Evolutionary conservation across 2,113 vertebrate species (phyloP), one percentile per base, ranked within the genome.

Genomic region (Australoheros scitulus): DNA sequence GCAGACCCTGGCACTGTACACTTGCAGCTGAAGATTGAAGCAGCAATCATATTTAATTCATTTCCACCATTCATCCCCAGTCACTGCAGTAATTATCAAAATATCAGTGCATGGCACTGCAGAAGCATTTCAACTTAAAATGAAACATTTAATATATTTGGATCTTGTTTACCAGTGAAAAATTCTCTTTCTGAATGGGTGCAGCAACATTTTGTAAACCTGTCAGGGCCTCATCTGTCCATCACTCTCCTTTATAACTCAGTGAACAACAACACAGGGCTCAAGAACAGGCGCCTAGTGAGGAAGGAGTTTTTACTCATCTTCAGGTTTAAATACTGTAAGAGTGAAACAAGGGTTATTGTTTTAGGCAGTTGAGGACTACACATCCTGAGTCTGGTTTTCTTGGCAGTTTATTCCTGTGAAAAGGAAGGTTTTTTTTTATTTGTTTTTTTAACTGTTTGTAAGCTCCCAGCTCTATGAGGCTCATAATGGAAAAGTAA

Each of bases 71-170:
- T 72, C 24, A 72, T 72, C 43, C 24, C 17, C 24, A 72, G 65
- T 52, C 24, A 72, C 26, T 72, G 65, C 65, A 72, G 1, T 47
- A 17, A 50, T 50, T 70, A 29, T 18, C 32, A 15, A 52, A 52
- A 52, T 70, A 70, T 70, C 43, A 70, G 29, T 70, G 24, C 24
- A 8, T 20, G 43, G 24, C 43, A 70, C 26, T 5, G 43, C 24
- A 72, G 43, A 72, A 52, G 24, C 20, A 17, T 52, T 52, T 52
- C 43, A 72, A 52, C 24, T 52, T 72, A 72, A 52, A 32, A 52
- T 72, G 20, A 72, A 72, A 72, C 24, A 72, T 52, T 72, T 72
- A 5, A 72, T 70, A 72, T 52, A 72, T 72, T 52, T 72, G 43
- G 65, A 9, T 72, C 20, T 17, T 52, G 65, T 72, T 52, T 72